Evolutionary conservation across 2,888 invertebrate species (phyloP).

Genomic region (Blera fallax): DNA sequence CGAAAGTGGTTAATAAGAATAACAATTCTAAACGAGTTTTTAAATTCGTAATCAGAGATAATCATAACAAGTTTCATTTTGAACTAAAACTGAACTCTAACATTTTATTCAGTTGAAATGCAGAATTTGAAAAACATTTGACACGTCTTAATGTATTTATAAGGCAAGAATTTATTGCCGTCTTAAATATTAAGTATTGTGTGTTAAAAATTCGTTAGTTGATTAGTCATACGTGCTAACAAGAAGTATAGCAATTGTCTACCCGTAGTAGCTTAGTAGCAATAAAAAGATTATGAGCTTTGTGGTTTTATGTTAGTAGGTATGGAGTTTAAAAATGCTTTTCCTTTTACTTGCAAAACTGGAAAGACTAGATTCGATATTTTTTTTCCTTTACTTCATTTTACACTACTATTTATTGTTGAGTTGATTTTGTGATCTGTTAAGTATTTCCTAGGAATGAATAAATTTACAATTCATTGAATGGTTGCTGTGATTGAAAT

Average conservation of each 20-base stretch:
- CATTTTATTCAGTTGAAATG: constrained; percentile 3
- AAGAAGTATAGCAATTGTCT: neutral
- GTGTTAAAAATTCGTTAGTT: neutral
- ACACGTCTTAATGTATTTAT: neutral
- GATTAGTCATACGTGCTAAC: constrained; percentile 20
- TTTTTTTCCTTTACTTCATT: constrained; percentile 7
- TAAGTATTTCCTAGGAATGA: constrained; percentile 42
- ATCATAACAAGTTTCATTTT: neutral
- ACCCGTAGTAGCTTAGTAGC: constrained; percentile 11
- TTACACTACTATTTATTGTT: constrained; percentile 31
- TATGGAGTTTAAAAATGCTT: constrained; percentile 4
- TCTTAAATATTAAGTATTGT: neutral
- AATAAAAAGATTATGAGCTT: constrained; percentile 6
- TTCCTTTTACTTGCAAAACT: constrained; percentile 38
- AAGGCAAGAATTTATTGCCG: neutral
- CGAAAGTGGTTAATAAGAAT: neutral
- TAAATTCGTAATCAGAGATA: too few species aligned
- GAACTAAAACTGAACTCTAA: constrained; percentile 1
- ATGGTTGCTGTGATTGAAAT: neutral
- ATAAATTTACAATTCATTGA: constrained; percentile 46
- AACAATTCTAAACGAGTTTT: neutral
- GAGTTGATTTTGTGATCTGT: neutral
- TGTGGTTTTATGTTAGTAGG: constrained; percentile 22
- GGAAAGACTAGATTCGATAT: constrained; percentile 42
- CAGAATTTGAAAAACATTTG: neutral